Percentiles rank a stretch among this genome's conserved stretches.
These are phyloP conservation scores for Orthonyx spaldingii DNA, from an alignment of 2,113 vertebrate species.

Conservation along the genomic window DNA sequence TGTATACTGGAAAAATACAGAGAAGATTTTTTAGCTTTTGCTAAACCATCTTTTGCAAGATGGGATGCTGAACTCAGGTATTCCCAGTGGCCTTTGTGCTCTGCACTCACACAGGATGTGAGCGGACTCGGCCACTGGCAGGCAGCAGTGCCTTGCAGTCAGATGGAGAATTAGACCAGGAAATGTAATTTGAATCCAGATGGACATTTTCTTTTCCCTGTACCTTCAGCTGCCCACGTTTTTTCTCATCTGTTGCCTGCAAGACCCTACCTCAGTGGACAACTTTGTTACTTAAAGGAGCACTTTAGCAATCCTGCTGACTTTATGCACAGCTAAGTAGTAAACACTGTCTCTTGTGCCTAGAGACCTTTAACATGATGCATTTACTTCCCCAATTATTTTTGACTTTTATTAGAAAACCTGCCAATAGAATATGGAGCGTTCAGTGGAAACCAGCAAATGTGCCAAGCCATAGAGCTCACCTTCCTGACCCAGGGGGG, in stretches of 20 bases:
- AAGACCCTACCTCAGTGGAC: not conserved
- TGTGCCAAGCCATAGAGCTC: not conserved
- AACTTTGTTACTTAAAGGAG: not conserved
- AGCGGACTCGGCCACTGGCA: not conserved
- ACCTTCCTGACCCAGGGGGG: slow-evolving; percentile 94
- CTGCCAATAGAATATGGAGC: not conserved
- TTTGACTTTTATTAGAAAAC: slow-evolving; percentile 5
- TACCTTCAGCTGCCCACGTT: not conserved
- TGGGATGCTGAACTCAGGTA: not conserved
- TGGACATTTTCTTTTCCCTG: not conserved
- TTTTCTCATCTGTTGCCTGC: not conserved
- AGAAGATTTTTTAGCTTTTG: not conserved
- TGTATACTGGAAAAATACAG: not conserved
- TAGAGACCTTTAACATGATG: not conserved
- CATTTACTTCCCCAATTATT: not conserved
- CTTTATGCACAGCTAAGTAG: not conserved
- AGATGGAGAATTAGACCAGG: not conserved
- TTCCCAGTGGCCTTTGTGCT: not conserved
- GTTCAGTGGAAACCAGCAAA: not conserved
- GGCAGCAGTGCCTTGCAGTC: not conserved
- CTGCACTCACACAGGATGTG: fast-evolving
- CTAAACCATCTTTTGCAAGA: not conserved
- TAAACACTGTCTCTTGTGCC: not conserved
- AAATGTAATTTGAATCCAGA: not conserved
- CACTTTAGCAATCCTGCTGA: not conserved